Base-by-base conservation (phyloP, 2,797 vertebrate species). In the Lycodopsis pacificus region DNA sequence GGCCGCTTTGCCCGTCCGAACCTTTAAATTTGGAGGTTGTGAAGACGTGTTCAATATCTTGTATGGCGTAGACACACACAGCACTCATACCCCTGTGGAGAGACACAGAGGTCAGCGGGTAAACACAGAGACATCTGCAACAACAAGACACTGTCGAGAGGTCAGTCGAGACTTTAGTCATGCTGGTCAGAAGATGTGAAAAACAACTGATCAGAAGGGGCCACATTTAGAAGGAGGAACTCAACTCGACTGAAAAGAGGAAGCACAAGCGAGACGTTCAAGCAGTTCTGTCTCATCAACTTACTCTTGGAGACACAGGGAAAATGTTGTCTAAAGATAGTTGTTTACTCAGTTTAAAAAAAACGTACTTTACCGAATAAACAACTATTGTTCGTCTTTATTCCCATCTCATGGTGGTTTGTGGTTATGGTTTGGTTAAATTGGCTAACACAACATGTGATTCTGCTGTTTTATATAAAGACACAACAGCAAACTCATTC, bases 31-130 rank as follows among this genome's bases (percentile, higher is more conserved):
- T 0, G 0, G 93, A 94, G 0, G 0, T 78, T 10, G 0, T 0
- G 63, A 96, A 96, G 76, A 93, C 4, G 0, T 0, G 0, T 2
- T 84, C 58, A n/a, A 96, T 94, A 13, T 89, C 80, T 5, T 12
- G 5, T 65, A 95, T 57, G 0, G 72, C 82, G 77, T 95, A 96
- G 46, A 91, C 80, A 10, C 95, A 96, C 19, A 96, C 89, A 5
- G 94, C 94, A 22, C 85, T 93, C 77, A 93, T 88, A 1, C 83
- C 87, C 94, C 95, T 96, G 86, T 40, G 61, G 61, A 69, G n/a
- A 90, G 22, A 84, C 15, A 64, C 40, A 81, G 2, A 32, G 1
- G 17, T 88, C 51, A 85, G 77, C 36, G 36, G 1, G 13, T 65
- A 8, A 27, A 36, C 46, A 70, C 5, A 48, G 14, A 80, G 0